These are phyloP conservation scores for Scaptomyza flava DNA, from an alignment of 2,888 invertebrate genomes.

Conservation along the genomic window DNA sequence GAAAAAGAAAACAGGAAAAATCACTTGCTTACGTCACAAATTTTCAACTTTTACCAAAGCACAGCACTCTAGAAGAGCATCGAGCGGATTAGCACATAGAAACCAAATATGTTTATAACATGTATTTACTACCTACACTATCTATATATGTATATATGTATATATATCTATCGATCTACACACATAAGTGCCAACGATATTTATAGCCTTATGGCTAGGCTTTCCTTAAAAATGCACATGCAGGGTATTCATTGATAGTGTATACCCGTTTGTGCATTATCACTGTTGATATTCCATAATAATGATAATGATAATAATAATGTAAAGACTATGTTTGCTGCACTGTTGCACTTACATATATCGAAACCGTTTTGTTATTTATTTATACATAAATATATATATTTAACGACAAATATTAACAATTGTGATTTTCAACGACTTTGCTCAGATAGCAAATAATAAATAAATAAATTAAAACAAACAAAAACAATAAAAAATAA, in stretches of 20 bases:
- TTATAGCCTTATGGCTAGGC: conserved; percentile 54
- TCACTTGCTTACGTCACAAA: conserved; percentile 40
- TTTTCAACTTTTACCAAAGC: conserved; percentile 69
- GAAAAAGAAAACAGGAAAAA: neutral
- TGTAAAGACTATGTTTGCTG: conserved; percentile 31
- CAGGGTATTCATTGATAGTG: conserved; percentile 18
- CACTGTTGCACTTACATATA: conserved; percentile 17
- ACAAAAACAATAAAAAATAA: no score
- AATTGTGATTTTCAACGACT: conserved; percentile 49
- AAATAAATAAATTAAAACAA: conserved; percentile 5
- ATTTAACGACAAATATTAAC: conserved; percentile 49
- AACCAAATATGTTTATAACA: conserved; percentile 33
- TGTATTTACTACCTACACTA: conserved; percentile 11
- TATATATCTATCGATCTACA: conserved; percentile 11
- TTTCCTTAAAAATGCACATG: conserved; percentile 40
- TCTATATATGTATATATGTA: neutral
- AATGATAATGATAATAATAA: neutral
- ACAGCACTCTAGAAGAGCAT: conserved; percentile 30
- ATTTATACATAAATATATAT: conserved; percentile 71
- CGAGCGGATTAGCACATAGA: conserved; percentile 31
- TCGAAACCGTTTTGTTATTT: conserved; percentile 64
- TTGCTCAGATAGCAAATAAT: conserved; percentile 34
- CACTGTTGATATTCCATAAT: conserved; percentile 65
- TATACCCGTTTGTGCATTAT: conserved; percentile 20
- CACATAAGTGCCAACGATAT: conserved; percentile 68